phyloP scores from a whole-genome alignment of 2,888 invertebrate genomes.

The Antheraea assamensis region DNA sequence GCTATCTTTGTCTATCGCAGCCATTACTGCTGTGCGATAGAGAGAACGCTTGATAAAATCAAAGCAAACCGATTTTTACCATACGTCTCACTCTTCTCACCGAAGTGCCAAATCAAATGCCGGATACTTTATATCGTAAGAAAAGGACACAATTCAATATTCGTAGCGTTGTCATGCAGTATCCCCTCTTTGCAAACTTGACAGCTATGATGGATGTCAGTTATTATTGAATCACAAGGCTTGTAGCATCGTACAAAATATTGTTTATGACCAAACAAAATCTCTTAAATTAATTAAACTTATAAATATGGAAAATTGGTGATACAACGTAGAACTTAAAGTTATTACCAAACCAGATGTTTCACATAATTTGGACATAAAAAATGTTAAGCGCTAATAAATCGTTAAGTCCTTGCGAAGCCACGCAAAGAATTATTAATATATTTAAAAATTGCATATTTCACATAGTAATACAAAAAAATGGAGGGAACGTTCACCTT shows the following conservation, averaged over 20 bases:
- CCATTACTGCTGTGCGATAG: no score
- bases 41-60: no score
- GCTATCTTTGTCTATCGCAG: no score
- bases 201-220: no score
- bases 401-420: slow-evolving; percentile 6
- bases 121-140: no score
- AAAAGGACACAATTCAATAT: no score
- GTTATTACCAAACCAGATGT: not conserved
- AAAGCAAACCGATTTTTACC: no score
- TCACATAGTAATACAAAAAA: slow-evolving; percentile 12
- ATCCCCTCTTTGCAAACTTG: no score
- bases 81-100: no score
- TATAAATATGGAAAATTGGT: not conserved
- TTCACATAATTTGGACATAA: not conserved
- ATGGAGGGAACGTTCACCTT: slow-evolving; percentile 12
- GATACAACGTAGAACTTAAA: not conserved
- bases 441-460: slow-evolving; percentile 18
- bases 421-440: slow-evolving; percentile 8
- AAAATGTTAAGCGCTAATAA: slow-evolving; percentile 15
- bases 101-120: no score
- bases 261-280: not conserved
- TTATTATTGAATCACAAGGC: no score
- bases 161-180: no score
- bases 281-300: not conserved
- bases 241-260: not conserved